Evolutionary conservation across 2,888 invertebrate genomes (phyloP).

Genomic region (Sphaerophoria taeniata): DNA sequence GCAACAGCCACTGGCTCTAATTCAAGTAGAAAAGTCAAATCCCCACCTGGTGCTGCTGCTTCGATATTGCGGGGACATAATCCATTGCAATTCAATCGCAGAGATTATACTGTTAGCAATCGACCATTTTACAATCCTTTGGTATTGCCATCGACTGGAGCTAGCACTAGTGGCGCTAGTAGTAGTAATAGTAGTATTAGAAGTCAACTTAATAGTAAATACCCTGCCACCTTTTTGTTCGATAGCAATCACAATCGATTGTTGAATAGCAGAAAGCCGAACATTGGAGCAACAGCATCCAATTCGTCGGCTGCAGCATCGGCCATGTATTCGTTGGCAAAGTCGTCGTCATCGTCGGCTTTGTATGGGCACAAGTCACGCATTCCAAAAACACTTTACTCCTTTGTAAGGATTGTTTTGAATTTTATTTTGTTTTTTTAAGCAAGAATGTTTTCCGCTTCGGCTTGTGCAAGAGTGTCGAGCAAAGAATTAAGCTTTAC

Average conservation of each 20-base stretch:
- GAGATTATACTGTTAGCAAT: conserved; percentile 50
- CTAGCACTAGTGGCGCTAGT: conserved; percentile 32
- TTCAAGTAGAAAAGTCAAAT: conserved; percentile 67
- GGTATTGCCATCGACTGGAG: conserved; percentile 42
- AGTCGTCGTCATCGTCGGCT: conserved; percentile 83
- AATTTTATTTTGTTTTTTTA: conserved; percentile 26
- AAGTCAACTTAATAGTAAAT: conserved; percentile 56
- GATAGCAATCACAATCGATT: conserved; percentile 75
- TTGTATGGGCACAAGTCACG: conserved; percentile 83
- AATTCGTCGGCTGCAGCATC: conserved; percentile 76
- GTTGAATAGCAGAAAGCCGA: conserved; percentile 73
- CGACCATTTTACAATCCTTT: conserved; percentile 63
- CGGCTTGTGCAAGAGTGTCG: conserved; percentile 6
- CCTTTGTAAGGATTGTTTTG: conserved; percentile 81
- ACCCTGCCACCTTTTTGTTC: conserved; percentile 76
- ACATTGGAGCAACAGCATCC: conserved; percentile 77
- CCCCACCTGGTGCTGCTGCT: conserved; percentile 44
- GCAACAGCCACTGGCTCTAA: conserved; percentile 74
- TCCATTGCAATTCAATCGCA: conserved; percentile 60
- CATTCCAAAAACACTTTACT: conserved; percentile 83
- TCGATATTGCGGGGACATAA: conserved; percentile 34
- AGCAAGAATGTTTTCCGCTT: conserved; percentile 26
- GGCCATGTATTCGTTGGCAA: conserved; percentile 78
- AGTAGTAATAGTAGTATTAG: conserved; percentile 17
- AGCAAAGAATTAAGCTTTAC: conserved; percentile 9